phyloP scores from a whole-genome alignment of 2,113 vertebrate genomes.

The Mola mola region DNA sequence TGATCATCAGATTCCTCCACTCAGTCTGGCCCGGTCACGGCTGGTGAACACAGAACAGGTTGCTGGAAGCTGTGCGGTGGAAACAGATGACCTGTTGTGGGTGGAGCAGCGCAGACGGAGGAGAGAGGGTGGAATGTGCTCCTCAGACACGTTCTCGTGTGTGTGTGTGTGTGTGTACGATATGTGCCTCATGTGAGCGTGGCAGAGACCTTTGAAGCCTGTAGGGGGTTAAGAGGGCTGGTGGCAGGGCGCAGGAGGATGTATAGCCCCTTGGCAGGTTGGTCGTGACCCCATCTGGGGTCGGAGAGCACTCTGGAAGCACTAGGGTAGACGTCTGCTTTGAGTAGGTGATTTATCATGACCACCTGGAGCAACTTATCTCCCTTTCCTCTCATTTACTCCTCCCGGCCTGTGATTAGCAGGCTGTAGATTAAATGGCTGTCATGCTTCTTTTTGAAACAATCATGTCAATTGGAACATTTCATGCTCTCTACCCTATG shows the following conservation, averaged over 20 bases:
- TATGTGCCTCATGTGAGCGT: constrained; percentile 39
- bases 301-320: constrained; percentile 66
- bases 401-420: constrained; percentile 17
- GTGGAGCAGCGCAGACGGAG: constrained; percentile 12
- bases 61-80: constrained; percentile 34
- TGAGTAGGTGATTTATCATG: constrained; percentile 73
- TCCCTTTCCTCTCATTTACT: constrained; percentile 38
- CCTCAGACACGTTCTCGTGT: constrained; percentile 16
- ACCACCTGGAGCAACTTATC: constrained; percentile 77
- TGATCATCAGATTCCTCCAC: constrained; percentile 7
- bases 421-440: constrained; percentile 30
- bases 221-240: constrained; percentile 63
- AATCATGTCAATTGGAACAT: constrained; percentile 20
- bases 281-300: constrained; percentile 59
- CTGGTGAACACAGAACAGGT: constrained; percentile 59
- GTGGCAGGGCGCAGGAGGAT: constrained; percentile 62
- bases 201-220: constrained; percentile 74
- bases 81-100: constrained; percentile 49
- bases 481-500: no score
- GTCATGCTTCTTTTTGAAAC: no score
- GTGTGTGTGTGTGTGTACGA: constrained; percentile 11
- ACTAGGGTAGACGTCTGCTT: constrained; percentile 67
- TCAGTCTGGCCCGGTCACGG: constrained; percentile 38
- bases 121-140: constrained; percentile 44
- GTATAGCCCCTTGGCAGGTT: constrained; percentile 62